Conservation (phyloP, 2,888 invertebrate genomes). For the Listrodromus nycthemerus region DNA sequence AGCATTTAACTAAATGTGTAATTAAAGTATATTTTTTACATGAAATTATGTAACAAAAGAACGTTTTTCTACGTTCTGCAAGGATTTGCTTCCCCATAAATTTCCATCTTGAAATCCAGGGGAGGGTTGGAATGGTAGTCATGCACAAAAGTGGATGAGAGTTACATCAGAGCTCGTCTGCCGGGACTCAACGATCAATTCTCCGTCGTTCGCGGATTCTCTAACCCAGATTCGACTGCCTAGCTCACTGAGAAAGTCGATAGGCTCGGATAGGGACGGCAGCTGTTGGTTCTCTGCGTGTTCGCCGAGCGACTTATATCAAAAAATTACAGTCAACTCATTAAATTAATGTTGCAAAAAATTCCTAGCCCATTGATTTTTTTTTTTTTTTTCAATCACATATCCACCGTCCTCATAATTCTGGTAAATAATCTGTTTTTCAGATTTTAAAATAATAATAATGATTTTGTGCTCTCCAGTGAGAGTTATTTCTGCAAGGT, state of each 20-base stretch:
- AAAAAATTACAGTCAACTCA: background rate
- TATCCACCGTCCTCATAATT: too few species aligned
- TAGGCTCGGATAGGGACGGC: conserved; percentile 39
- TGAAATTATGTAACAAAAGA: too few species aligned
- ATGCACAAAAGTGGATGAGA: conserved; percentile 17
- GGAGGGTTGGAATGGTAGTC: background rate
- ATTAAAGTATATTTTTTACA: too few species aligned
- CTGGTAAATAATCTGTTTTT: too few species aligned
- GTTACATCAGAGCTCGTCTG: conserved; percentile 61
- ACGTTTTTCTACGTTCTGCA: background rate
- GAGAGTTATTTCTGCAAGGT: too few species aligned
- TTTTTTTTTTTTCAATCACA: too few species aligned
- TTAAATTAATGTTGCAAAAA: too few species aligned
- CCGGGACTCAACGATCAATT: conserved; percentile 60
- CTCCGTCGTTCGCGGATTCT: conserved; percentile 61
- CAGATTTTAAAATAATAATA: too few species aligned
- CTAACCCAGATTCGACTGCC: conserved; percentile 63
- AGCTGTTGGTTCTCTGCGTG: background rate
- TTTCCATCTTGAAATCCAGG: background rate
- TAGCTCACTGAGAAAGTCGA: conserved; percentile 60
- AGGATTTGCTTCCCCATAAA: background rate
- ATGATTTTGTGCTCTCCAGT: too few species aligned
- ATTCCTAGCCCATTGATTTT: too few species aligned
- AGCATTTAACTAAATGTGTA: too few species aligned
- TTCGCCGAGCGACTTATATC: background rate